A percentile compares a stretch with the other conserved stretches of the same genome.
phyloP scores from a whole-genome alignment of 1,140 invertebrate genomes.

The Agrypnia vestita region DNA sequence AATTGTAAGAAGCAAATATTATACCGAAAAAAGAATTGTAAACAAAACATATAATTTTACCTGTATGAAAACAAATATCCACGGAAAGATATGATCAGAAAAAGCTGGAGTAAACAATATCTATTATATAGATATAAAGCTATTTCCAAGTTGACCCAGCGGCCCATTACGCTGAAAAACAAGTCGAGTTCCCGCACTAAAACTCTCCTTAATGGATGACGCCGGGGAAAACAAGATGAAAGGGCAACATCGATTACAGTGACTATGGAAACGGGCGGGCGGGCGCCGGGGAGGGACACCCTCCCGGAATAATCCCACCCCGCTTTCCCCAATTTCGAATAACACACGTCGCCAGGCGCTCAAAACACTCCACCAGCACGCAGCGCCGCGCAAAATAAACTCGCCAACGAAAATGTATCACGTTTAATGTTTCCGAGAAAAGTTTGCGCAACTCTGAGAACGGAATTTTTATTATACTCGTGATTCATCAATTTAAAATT shows the following conservation, averaged over 20 bases:
- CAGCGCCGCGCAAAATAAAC: neutral
- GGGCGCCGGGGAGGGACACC: neutral
- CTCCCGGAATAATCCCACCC: conserved; percentile 12
- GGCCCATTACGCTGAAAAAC: conserved; percentile 46
- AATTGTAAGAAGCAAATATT: too few species aligned
- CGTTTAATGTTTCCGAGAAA: neutral
- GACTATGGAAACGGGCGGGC: conserved; percentile 54
- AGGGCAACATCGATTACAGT: conserved; percentile 59
- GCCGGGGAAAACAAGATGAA: conserved; percentile 57
- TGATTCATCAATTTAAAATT: too few species aligned
- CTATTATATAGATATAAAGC: neutral
- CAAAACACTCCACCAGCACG: neutral
- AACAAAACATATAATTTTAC: too few species aligned
- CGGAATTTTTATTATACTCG: neutral
- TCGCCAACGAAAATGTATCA: neutral
- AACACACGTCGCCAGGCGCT: neutral
- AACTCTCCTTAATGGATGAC: conserved; percentile 53
- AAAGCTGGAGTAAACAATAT: conserved; percentile 10
- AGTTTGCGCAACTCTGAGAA: neutral
- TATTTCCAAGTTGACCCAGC: conserved; percentile 51
- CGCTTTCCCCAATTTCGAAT: neutral
- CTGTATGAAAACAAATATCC: too few species aligned
- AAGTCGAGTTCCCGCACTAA: conserved; percentile 44
- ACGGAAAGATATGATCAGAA: too few species aligned
- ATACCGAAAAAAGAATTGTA: too few species aligned